phyloP scores from a whole-genome alignment of 2,797 vertebrate species.

The Coluber constrictor region DNA sequence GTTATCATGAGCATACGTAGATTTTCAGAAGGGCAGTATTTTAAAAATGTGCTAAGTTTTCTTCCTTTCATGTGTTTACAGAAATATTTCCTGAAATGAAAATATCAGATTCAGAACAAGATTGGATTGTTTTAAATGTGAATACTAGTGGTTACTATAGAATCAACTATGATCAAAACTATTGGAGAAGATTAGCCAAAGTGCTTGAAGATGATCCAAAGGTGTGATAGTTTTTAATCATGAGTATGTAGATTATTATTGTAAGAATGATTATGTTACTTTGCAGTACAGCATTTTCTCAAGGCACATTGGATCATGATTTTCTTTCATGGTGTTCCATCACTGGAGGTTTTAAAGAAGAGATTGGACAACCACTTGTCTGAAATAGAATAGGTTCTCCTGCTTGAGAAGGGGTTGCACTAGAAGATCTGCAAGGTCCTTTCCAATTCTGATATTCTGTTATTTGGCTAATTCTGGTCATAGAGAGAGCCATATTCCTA shows the following conservation, averaged over 20 bases:
- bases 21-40: not conserved
- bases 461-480: not conserved
- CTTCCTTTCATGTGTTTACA: conserved; percentile 48
- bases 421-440: not conserved
- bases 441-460: not conserved
- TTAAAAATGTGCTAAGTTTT: not conserved
- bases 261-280: not conserved
- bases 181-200: conserved; percentile 67
- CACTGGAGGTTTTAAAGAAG: not conserved
- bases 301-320: not conserved
- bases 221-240: conserved; percentile 59
- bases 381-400: not conserved
- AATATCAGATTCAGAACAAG: conserved; percentile 61
- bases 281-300: not conserved
- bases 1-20: not conserved
- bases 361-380: not conserved
- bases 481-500: not conserved
- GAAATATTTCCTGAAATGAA: conserved; percentile 74
- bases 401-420: not conserved
- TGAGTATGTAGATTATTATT: not conserved
- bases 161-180: conserved; percentile 73
- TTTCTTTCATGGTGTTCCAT: not conserved
- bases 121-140: conserved; percentile 77
- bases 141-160: conserved; percentile 75
- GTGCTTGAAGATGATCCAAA: conserved; percentile 71